Evolutionary conservation across 2,888 invertebrate species (phyloP), one percentile per base, ranked within the genome.

Genomic region (Dendrolimus houi): DNA sequence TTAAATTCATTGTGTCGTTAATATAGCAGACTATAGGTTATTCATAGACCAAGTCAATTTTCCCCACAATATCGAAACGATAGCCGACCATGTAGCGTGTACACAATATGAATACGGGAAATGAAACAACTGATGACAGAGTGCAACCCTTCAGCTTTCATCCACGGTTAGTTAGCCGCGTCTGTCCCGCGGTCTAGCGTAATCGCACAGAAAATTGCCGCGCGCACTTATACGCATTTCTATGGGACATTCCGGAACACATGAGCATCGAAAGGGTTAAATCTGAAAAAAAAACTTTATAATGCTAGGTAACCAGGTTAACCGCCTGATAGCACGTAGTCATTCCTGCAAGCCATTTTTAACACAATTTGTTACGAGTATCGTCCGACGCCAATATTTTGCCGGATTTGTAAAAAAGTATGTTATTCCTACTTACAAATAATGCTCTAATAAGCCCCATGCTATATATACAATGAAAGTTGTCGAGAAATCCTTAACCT

Each of bases 171-270:
- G 88, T 88, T 87, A 87, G 66, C 63, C 67, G 62, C 62, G 65
- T 54, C 63, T 58, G 58, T 52, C 63, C 68, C 62, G 67, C 69
- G 60, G 75, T 77, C 73, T 72, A 66, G 71, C 62, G 81, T 81
- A 87, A 85, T 87, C 74, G 80, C 59, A 79, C 81, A 80, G 85
- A 77, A 87, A 87, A 87, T 87, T 75, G 77, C 80, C 74, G 70
- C 63, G 70, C 71, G 72, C 75, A 74, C 74, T 77, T 80, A 83
- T 79, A 77, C 75, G 75, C 72, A 69, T 77, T 83, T 76, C 79
- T 80, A 83, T 81, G 69, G 75, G 62, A 70, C 68, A 73, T 76
- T 75, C 65, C 56, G 68, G 58, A 70, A 78, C 79, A 81, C 6
- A 6, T 29, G 29, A 29, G 29, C 29, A 29, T 29, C 29, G 3